phyloP scores from a whole-genome alignment of 2,113 vertebrate species.

The Muntiacus reevesi region DNA sequence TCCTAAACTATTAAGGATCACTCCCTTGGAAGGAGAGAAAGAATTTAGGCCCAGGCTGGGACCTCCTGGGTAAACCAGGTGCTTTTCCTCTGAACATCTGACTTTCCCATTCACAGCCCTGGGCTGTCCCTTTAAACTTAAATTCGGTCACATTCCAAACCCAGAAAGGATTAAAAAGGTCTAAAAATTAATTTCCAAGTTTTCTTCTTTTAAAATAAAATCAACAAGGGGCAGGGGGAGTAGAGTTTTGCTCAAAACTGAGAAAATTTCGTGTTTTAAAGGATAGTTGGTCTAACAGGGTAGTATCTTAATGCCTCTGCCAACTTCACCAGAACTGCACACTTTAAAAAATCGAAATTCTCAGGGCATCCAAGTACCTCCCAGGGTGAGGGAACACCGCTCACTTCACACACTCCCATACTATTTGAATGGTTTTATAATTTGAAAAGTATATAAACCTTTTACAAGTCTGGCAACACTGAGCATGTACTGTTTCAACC shows the following conservation, averaged over 20 bases:
- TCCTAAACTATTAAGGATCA: background rate
- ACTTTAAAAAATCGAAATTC: background rate
- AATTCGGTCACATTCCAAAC: background rate
- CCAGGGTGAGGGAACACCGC: background rate
- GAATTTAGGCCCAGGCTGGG: background rate
- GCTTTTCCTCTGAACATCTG: background rate
- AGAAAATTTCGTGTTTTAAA: background rate
- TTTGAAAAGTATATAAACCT: conserved; percentile 37
- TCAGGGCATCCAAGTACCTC: background rate
- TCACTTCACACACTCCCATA: background rate
- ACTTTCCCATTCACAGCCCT: background rate
- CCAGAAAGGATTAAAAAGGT: background rate
- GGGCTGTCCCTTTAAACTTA: background rate
- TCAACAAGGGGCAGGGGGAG: background rate
- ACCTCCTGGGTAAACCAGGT: background rate
- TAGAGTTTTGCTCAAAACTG: background rate
- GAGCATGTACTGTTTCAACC: background rate
- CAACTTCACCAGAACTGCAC: background rate
- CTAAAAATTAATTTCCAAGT: background rate
- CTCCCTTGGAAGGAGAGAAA: background rate
- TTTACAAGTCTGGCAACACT: conserved; percentile 11
- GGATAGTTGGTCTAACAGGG: background rate
- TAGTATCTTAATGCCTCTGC: background rate
- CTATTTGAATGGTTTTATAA: background rate
- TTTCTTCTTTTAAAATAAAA: background rate